Base-by-base conservation (phyloP, 2,113 vertebrate genomes). In the Cyphomyrus plagiostoma region DNA sequence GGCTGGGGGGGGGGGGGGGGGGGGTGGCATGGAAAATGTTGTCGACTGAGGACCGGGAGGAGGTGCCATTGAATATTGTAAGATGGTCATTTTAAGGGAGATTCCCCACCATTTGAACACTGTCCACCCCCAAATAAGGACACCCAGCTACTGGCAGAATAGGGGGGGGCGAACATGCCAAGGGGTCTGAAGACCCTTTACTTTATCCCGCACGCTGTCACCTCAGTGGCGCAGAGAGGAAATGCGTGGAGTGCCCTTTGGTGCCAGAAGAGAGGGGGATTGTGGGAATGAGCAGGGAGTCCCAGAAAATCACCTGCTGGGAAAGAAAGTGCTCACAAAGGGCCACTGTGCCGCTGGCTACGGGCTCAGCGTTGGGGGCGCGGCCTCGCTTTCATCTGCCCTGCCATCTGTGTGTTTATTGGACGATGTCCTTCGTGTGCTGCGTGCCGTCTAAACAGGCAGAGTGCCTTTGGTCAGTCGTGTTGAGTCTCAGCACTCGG, bases 251-350 rank as follows among this genome's bases (percentile, higher is more conserved):
- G 53, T 48, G 3, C 85, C 90, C 89, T 77, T 90, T 93, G 89
- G 88, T 86, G 88, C 80, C 50, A 70, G 49, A 82, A 74, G 23
- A 91, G 83, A 88, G 74, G n/a, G 17, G 21, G 50, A 19, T 39
- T 92, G 89, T 92, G 93, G 92, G 91, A 91, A 90, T 86, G 87
- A 48, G 48, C 52, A 88, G 90, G 91, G 94, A 94, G 93, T 94
- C 94, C 92, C 92, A 89, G 92, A 94, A 94, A 56, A 91, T 90
- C 92, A 94, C 93, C 93, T 94, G 93, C 92, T 93, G 90, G 88
- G 91, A 87, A 89, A 90, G 91, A 87, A 89, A 90, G 46, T 87
- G 77, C 30, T 86, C 86, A 94, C 92, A 94, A 89, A 88, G 90
- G 92, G 88, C 53, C 88, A 82, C 74, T 86, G 56, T 89, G 86